These are phyloP conservation scores for Ivindomyrus marchei DNA, from an alignment of 2,113 vertebrate species.

Conservation along the genomic window DNA sequence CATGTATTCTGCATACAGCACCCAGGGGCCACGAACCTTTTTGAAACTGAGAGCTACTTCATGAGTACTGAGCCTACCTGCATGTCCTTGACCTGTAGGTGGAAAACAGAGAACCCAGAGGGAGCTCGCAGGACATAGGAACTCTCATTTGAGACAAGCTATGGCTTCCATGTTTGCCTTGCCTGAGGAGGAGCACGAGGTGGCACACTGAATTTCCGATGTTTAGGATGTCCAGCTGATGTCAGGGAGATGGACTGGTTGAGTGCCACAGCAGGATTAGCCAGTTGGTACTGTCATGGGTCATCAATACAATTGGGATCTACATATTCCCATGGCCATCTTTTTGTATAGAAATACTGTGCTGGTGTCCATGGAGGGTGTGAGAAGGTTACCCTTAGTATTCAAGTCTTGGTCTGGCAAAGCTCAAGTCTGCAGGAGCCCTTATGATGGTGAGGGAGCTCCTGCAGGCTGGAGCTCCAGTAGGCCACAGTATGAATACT, in stretches of 20 bases:
- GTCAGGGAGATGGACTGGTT: neutral
- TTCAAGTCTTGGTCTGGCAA: neutral
- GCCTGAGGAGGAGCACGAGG: neutral
- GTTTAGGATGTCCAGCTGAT: neutral
- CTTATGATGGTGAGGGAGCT: neutral
- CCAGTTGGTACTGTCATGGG: neutral
- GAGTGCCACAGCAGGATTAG: neutral
- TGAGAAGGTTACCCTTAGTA: neutral
- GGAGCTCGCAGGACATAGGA: neutral
- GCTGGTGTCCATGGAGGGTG: neutral
- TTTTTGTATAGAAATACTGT: neutral
- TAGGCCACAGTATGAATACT: neutral
- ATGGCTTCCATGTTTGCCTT: neutral
- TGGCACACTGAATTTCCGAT: neutral
- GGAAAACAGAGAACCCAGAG: neutral
- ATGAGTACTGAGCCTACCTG: neutral
- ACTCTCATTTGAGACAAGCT: neutral
- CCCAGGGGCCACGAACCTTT: too few species aligned
- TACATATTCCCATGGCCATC: neutral
- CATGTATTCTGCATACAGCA: too few species aligned
- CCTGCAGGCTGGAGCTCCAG: neutral
- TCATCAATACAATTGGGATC: neutral
- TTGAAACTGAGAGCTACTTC: too few species aligned
- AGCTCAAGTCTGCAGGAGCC: neutral
- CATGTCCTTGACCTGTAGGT: neutral